Conservation (phyloP, 1,140 invertebrate species). For the Drosophila arizonae region DNA sequence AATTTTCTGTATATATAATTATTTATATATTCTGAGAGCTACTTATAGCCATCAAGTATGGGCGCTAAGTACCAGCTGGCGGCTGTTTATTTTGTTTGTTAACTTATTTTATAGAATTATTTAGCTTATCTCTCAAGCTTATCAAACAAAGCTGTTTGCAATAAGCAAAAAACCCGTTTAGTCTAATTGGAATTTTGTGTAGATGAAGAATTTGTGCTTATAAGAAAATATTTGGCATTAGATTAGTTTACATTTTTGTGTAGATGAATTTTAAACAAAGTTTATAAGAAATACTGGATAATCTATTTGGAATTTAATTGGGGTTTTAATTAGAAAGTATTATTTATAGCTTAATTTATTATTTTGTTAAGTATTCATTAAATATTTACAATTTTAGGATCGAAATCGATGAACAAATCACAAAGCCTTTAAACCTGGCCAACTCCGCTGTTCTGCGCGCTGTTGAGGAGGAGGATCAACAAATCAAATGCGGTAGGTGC, state of each 20-base stretch:
- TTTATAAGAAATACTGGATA: no score
- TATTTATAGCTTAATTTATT: not conserved
- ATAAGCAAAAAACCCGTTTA: not conserved
- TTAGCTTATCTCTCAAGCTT: conserved; percentile 1
- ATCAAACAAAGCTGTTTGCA: not conserved
- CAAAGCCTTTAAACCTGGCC: conserved; percentile 90
- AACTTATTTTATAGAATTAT: conserved; percentile 2
- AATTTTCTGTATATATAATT: not conserved
- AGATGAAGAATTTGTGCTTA: no score
- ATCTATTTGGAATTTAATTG: no score
- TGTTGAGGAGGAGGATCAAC: conserved; percentile 90
- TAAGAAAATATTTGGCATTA: not conserved
- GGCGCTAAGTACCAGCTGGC: conserved; percentile 23
- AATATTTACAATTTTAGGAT: conserved; percentile 48
- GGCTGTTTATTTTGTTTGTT: conserved; percentile 20
- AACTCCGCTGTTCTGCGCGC: conserved; percentile 91
- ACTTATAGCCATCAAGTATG: conserved; percentile 21
- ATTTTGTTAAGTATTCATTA: not conserved
- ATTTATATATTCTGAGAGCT: not conserved
- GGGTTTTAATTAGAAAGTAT: no score
- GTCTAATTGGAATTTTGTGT: not conserved
- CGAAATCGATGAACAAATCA: conserved; percentile 76
- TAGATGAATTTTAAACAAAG: no score
- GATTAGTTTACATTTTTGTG: no score
- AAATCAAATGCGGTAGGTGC: conserved; percentile 85